These are phyloP conservation scores for Trematomus bernacchii DNA, from an alignment of 2,797 vertebrate species.

Conservation along the genomic window DNA sequence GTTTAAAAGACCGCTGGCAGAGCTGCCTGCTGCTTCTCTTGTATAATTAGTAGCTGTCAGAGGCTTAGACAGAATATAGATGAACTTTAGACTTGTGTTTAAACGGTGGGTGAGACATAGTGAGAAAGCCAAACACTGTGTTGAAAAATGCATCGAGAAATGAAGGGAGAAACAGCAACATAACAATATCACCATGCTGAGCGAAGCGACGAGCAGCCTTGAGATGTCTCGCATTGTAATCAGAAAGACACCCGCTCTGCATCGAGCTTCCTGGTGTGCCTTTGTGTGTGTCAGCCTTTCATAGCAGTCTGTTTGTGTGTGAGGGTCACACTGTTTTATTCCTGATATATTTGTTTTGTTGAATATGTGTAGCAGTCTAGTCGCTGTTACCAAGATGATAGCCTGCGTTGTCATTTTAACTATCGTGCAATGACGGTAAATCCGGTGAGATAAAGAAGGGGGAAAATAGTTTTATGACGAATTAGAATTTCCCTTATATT, in stretches of 20 bases:
- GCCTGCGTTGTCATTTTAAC: conserved; percentile 33
- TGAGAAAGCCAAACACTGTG: conserved; percentile 36
- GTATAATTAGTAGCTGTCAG: conserved; percentile 53
- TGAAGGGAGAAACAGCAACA: conserved; percentile 50
- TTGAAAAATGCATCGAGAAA: conserved; percentile 27
- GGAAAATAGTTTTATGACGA: neutral
- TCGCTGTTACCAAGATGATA: conserved; percentile 61
- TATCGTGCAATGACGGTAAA: neutral
- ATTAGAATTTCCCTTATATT: neutral
- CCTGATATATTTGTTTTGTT: conserved; percentile 32
- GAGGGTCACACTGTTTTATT: conserved; percentile 35
- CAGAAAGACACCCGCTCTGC: conserved; percentile 45
- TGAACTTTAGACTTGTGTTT: conserved; percentile 40
- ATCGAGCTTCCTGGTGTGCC: conserved; percentile 47
- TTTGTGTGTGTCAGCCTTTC: conserved; percentile 47
- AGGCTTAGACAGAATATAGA: conserved; percentile 35
- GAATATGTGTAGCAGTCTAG: conserved; percentile 25
- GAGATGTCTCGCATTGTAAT: conserved; percentile 57
- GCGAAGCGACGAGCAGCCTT: conserved; percentile 47
- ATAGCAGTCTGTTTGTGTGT: conserved; percentile 10
- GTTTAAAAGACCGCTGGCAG: conserved; percentile 22
- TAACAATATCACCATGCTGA: conserved; percentile 51
- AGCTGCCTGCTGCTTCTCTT: conserved; percentile 15
- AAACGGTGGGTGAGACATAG: neutral
- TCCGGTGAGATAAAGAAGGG: conserved; percentile 2